Percentiles rank a stretch among this genome's conserved stretches.
Evolutionary conservation across 2,113 vertebrate genomes (phyloP).

Genomic region (Geococcyx californianus): DNA sequence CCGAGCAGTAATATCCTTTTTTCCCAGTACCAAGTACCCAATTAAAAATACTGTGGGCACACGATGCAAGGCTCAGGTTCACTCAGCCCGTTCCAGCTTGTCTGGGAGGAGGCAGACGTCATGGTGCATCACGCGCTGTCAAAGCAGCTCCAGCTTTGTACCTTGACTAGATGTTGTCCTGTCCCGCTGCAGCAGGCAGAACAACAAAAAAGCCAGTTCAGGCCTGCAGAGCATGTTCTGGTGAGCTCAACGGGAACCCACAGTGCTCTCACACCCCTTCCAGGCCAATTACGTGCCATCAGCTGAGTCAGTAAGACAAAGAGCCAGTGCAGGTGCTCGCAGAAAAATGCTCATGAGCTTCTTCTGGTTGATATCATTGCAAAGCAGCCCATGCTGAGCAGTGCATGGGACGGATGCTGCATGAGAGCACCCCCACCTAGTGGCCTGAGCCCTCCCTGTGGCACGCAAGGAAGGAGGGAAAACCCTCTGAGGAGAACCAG

Average conservation of each 20-base stretch:
- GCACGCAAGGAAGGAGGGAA: neutral
- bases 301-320: rapidly evolving
- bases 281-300: neutral
- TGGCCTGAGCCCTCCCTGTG: neutral
- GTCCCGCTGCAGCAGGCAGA: neutral
- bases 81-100: neutral
- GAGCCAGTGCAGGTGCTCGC: neutral
- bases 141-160: neutral
- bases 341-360: rapidly evolving
- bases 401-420: neutral
- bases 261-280: rapidly evolving
- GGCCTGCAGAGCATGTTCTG: neutral
- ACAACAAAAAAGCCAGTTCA: neutral
- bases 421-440: conserved; percentile 56
- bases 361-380: rapidly evolving
- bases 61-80: neutral
- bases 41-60: neutral
- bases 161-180: neutral
- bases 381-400: rapidly evolving
- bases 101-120: neutral
- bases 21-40: too few species aligned
- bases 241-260: rapidly evolving
- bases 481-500: neutral
- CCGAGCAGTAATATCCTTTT: neutral
- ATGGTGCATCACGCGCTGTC: rapidly evolving